A percentile compares a stretch with the other conserved stretches of the same genome.
Evolutionary conservation across 1,140 invertebrate genomes (phyloP).

Genomic region (Neodiprion virginianus): DNA sequence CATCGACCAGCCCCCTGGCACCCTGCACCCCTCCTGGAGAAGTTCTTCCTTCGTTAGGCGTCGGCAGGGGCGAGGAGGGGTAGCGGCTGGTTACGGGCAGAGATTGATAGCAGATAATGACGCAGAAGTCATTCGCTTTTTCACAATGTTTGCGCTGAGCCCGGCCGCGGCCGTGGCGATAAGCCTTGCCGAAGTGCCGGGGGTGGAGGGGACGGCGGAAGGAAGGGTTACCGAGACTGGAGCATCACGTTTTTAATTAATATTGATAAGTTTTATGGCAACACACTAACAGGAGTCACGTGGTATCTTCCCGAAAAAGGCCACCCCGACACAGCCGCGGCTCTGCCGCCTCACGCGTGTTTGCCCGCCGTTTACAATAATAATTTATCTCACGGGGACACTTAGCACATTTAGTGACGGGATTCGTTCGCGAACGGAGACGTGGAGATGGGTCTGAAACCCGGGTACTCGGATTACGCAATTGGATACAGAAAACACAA

Average conservation of each 20-base stretch:
- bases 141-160: slow-evolving; percentile 55
- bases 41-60: slow-evolving; percentile 6
- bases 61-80: neutral
- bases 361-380: neutral
- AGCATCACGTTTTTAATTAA: slow-evolving; percentile 51
- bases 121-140: slow-evolving; percentile 54
- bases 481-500: too few relatives aligned
- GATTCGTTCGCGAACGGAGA: too few relatives aligned
- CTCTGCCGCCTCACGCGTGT: neutral
- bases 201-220: slow-evolving; percentile 37
- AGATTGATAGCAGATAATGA: slow-evolving; percentile 57
- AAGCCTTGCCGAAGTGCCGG: slow-evolving; percentile 38
- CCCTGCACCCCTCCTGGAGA: slow-evolving; percentile 11
- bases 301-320: neutral
- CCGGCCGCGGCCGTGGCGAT: slow-evolving; percentile 49
- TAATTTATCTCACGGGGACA: neutral
- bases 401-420: neutral
- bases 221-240: slow-evolving; percentile 32
- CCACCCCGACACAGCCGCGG: neutral
- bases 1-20: slow-evolving; percentile 48
- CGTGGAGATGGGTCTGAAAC: too few relatives aligned
- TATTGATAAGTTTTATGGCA: slow-evolving; percentile 17
- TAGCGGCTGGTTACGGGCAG: slow-evolving; percentile 23
- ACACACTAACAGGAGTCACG: slow-evolving; percentile 33
- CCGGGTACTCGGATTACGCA: too few relatives aligned